These are phyloP conservation scores for Perodicticus potto DNA, from an alignment of 2,797 vertebrate genomes.

Conservation along the genomic window DNA sequence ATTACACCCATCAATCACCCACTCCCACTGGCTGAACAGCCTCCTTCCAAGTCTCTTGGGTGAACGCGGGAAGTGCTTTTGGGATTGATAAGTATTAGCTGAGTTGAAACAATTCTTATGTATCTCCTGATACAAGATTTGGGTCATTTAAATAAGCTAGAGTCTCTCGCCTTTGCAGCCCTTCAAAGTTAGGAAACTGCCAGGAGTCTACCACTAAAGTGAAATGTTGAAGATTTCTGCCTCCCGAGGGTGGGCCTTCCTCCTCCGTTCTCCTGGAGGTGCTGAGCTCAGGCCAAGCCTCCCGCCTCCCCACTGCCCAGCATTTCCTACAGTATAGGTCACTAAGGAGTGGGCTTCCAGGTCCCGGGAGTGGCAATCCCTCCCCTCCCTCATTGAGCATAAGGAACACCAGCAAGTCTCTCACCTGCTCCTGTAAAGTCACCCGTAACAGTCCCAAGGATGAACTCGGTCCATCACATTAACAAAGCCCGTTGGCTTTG, in stretches of 20 bases:
- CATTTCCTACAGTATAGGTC: neutral
- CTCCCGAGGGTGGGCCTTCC: neutral
- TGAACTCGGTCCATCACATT: too few relatives aligned
- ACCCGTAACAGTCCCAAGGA: neutral
- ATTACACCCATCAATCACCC: conserved; percentile 64
- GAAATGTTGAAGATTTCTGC: neutral
- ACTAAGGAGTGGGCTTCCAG: neutral
- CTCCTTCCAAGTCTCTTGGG: neutral
- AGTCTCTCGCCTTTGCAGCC: neutral
- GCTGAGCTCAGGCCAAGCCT: neutral
- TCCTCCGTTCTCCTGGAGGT: neutral
- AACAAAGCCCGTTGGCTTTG: too few relatives aligned
- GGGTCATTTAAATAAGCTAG: neutral
- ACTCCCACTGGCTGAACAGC: neutral
- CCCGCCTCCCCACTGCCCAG: neutral
- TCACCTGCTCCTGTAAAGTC: neutral
- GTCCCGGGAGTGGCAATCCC: neutral
- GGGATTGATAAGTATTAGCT: neutral
- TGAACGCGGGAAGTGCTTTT: neutral
- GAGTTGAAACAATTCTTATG: conserved; percentile 39
- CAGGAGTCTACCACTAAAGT: neutral
- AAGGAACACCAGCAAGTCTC: neutral
- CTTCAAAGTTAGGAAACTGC: neutral
- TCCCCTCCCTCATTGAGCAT: neutral
- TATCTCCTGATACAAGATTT: neutral